Evolutionary conservation across 2,888 invertebrate species (phyloP), one percentile per base, ranked within the genome.

Genomic region (Dichetophora obliterata): DNA sequence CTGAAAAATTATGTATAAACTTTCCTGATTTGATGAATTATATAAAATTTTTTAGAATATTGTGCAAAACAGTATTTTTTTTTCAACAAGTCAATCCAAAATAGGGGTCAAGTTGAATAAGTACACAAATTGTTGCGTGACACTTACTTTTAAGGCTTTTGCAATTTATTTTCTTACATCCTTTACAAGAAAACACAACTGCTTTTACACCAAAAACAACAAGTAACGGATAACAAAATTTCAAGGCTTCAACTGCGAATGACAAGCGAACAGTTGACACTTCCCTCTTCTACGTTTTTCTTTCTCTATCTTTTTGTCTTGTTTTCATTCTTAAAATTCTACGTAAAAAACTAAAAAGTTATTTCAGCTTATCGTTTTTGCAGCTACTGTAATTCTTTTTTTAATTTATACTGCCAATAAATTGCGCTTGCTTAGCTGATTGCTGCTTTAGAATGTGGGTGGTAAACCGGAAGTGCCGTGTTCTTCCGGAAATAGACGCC

Each of bases 321-420:
- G 11, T 61, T 61, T 61, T 16, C 31, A 31, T 16, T 31, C 31
- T 34, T 34, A 24, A 31, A 27, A 31, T n/a, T n/a, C n/a, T n/a
- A n/a, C n/a, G n/a, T n/a, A 63, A 63, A 63, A 31, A 63, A 27
- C 5, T 16, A 27, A 16, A 27, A 6, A 27, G 9, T 31, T 11
- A 31, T 63, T 3, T 63, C 3, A 14, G 4, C 16, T 63, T 27
- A 27, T 59, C 27, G 57, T 22, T 59, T 22, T 9, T 59, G 14
- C 27, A 4, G 3, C 9, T n/a, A 22, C 22, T 65, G 6, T n/a
- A n/a, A 43, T 65, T 22, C 22, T 24, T 22, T 50, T 50, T 48
- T 68, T 68, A 68, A 68, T 68, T 68, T 68, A 68, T 68, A 22
- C 68, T 50, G 68, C 22, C 50, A 50, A 68, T 68, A 68, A 68